Percentiles rank a stretch among this genome's conserved stretches.
Conservation (phyloP, 2,888 invertebrate genomes). For the Tetranychus truncatus region DNA sequence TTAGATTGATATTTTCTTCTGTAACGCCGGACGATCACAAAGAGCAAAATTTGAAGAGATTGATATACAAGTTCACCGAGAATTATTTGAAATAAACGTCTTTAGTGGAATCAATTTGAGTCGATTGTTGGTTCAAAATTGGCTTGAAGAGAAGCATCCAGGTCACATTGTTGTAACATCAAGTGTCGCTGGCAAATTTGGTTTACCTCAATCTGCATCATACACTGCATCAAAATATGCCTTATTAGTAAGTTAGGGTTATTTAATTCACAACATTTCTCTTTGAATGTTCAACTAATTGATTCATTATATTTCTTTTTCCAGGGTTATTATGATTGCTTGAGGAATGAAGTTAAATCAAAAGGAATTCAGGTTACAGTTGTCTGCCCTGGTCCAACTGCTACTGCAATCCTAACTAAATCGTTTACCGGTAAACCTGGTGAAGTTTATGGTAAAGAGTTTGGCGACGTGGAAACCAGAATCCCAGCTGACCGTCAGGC, state of each 20-base stretch:
- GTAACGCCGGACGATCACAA: slow-evolving; percentile 64
- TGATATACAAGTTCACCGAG: slow-evolving; percentile 48
- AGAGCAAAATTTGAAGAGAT: slow-evolving; percentile 52
- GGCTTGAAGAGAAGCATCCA: slow-evolving; percentile 28
- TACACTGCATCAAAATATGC: slow-evolving; percentile 60
- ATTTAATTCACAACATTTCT: neutral
- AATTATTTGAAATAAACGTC: slow-evolving; percentile 58
- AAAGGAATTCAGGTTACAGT: slow-evolving; percentile 43
- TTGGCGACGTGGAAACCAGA: slow-evolving; percentile 32
- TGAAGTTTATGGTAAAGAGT: slow-evolving; percentile 8
- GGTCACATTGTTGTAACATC: slow-evolving; percentile 59
- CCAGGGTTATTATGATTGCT: slow-evolving; percentile 52
- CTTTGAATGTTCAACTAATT: neutral
- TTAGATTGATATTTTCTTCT: slow-evolving; percentile 53
- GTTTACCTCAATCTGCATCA: slow-evolving; percentile 45
- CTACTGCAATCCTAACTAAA: slow-evolving; percentile 47
- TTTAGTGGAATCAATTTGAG: slow-evolving; percentile 51
- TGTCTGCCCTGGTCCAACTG: slow-evolving; percentile 57
- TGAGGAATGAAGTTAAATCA: slow-evolving; percentile 42
- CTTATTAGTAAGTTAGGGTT: slow-evolving; percentile 30
- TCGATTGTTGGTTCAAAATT: slow-evolving; percentile 47
- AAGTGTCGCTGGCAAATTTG: slow-evolving; percentile 50
- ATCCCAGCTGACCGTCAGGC: slow-evolving; percentile 36
- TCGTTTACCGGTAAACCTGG: slow-evolving; percentile 43
- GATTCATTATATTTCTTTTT: neutral